Conservation (phyloP, 2,888 invertebrate genomes). For the Cordilura impudica region DNA sequence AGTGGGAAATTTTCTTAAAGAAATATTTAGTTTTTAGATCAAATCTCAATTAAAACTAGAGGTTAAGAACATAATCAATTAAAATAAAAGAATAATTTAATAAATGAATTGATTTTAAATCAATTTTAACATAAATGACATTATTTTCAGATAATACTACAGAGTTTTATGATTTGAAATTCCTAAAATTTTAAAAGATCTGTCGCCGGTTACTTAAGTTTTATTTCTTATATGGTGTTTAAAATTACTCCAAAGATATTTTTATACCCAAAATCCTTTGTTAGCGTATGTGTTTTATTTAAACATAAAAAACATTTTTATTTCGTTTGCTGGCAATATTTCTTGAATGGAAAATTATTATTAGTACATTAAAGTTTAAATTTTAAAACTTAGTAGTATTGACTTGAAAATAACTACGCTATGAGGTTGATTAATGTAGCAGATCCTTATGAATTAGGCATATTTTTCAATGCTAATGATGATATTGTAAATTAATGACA, state of each 20-base stretch:
- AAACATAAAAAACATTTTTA: no score
- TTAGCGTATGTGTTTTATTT: no score
- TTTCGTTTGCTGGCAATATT: no score
- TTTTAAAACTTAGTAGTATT: no score
- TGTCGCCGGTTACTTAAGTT: no score
- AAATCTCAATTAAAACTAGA: conserved; percentile 57
- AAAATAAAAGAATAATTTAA: conserved; percentile 61
- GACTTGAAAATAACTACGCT: not conserved
- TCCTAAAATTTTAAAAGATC: no score
- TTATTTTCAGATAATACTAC: not conserved
- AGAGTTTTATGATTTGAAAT: not conserved
- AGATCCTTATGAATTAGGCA: not conserved
- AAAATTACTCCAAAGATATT: no score
- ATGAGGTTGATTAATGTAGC: not conserved
- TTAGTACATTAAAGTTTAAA: no score
- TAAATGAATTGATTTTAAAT: conserved; percentile 60
- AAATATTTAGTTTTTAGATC: conserved; percentile 54
- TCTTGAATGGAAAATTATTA: no score
- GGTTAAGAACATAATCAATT: conserved; percentile 49
- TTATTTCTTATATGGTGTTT: no score
- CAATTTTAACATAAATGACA: conserved; percentile 20
- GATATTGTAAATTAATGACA: not conserved
- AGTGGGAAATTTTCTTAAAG: conserved; percentile 58
- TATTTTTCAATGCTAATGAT: not conserved
- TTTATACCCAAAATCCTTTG: no score